phyloP scores from a whole-genome alignment of 2,888 invertebrate species.

The Cephus spinipes region DNA sequence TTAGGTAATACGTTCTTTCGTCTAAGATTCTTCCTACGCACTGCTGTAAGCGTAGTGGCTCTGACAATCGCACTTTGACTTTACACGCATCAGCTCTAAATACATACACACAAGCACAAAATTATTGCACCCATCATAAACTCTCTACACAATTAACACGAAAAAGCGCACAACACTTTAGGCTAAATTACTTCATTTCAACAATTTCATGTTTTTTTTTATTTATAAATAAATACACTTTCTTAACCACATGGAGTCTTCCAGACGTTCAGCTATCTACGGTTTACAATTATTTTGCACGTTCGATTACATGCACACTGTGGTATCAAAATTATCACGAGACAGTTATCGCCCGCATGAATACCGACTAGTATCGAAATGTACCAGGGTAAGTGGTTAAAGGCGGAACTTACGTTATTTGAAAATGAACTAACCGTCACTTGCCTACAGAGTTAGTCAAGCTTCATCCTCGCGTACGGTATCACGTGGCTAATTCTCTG shows the following conservation, averaged over 20 bases:
- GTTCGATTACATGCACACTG: no score
- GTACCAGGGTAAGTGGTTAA: no score
- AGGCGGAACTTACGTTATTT: background rate
- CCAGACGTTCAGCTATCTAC: no score
- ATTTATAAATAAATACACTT: background rate
- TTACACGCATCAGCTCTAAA: background rate
- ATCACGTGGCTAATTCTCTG: background rate
- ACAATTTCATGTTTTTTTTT: background rate
- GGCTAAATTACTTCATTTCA: background rate
- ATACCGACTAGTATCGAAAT: no score
- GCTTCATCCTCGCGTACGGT: background rate
- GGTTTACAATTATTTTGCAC: no score
- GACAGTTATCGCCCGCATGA: no score
- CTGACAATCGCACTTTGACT: constrained; percentile 39
- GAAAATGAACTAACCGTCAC: background rate
- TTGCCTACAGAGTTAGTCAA: background rate
- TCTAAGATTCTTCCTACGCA: constrained; percentile 13
- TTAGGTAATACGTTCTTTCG: background rate
- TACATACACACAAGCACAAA: background rate
- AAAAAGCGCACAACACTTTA: background rate
- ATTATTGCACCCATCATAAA: background rate
- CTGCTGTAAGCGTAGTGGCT: constrained; percentile 20
- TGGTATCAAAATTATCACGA: no score
- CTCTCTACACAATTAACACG: background rate
- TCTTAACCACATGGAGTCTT: no score